Evolutionary conservation across 2,113 vertebrate species (phyloP).

Genomic region (Ahaetulla prasina): DNA sequence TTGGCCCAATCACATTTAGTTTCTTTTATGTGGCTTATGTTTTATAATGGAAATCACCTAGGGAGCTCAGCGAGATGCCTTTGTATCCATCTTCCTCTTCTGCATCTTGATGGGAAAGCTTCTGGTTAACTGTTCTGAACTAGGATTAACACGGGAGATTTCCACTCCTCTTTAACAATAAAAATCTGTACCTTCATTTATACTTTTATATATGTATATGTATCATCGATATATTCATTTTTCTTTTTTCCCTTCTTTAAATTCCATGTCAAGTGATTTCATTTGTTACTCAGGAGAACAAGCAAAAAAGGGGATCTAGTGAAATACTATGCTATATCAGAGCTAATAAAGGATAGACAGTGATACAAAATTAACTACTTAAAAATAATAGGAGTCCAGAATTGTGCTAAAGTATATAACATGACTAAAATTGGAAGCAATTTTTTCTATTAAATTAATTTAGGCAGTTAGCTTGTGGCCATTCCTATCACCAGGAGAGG

Average conservation of each 20-base stretch:
- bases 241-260: background rate
- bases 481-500: conserved; percentile 9
- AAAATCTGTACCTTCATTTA: background rate
- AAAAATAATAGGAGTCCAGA: background rate
- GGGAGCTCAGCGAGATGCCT: background rate
- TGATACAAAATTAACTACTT: background rate
- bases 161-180: background rate
- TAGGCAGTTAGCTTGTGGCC: background rate
- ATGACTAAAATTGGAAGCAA: background rate
- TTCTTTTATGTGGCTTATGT: background rate
- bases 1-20: background rate
- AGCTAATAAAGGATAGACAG: background rate
- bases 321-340: background rate
- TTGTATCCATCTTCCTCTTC: background rate
- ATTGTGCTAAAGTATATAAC: background rate
- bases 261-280: background rate
- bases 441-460: background rate
- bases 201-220: background rate
- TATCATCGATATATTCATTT: background rate
- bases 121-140: background rate
- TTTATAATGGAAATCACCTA: background rate
- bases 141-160: background rate
- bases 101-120: background rate
- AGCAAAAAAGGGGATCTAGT: background rate
- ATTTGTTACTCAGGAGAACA: background rate